phyloP scores from a whole-genome alignment of 2,797 vertebrate genomes.

The Benthosema pterotum region DNA sequence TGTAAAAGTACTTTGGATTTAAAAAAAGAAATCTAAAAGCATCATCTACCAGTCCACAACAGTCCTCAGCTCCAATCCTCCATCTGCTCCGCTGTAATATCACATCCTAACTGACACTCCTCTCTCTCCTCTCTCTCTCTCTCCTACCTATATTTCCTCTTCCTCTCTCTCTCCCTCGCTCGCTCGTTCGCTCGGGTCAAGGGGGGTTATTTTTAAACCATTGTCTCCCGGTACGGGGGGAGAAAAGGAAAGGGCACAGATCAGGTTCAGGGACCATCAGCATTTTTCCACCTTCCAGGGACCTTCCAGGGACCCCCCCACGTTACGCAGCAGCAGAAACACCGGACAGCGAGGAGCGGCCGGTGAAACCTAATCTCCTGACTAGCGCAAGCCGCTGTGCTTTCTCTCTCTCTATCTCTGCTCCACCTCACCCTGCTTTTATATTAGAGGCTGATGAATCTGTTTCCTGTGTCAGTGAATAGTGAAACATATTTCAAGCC shows the following conservation, averaged over 20 bases:
- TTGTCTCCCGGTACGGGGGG: constrained; percentile 63
- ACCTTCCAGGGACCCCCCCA: constrained; percentile 57
- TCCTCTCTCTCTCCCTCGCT: constrained; percentile 35
- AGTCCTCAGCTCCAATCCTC: constrained; percentile 3
- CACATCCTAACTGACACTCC: background rate
- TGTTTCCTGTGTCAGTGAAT: too few relatives aligned
- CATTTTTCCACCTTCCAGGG: constrained; percentile 71
- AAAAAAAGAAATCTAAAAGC: too few relatives aligned
- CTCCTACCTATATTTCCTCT: constrained; percentile 31
- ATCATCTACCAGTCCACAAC: constrained; percentile 26
- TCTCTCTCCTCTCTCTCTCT: constrained; percentile 29
- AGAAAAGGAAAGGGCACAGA: constrained; percentile 54
- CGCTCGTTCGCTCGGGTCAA: background rate
- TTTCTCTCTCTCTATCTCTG: too few relatives aligned
- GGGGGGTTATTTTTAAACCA: constrained; percentile 73
- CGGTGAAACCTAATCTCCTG: constrained; percentile 64
- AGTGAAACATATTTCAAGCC: too few relatives aligned
- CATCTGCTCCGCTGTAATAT: background rate
- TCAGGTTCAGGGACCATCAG: constrained; percentile 78
- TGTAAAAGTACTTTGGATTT: too few relatives aligned
- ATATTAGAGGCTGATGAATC: too few relatives aligned
- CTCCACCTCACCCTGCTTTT: too few relatives aligned
- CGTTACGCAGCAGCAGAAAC: constrained; percentile 66
- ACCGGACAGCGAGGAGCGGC: constrained; percentile 36
- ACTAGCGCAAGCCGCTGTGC: constrained; percentile 3